phyloP scores from a whole-genome alignment of 2,888 invertebrate species.

The Leistus spinibarbis region DNA sequence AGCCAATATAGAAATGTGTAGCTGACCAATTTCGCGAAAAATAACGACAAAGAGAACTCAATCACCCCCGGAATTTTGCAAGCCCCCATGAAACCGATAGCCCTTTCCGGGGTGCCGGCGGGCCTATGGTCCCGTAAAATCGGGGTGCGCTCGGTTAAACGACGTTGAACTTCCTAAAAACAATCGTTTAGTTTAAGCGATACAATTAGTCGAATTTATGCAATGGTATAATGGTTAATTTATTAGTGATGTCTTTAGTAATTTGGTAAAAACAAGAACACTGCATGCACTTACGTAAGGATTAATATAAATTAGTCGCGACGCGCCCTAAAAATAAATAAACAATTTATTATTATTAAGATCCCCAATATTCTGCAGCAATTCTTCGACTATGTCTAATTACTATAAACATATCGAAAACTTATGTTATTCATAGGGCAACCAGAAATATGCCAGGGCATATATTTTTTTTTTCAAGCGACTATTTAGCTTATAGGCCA shows the following conservation, averaged over 20 bases:
- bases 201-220: no score
- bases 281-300: slow-evolving; percentile 28
- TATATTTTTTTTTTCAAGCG: no score
- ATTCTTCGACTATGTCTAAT: no score
- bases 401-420: no score
- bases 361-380: no score
- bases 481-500: no score
- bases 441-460: no score
- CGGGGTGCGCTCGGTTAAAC: slow-evolving; percentile 50
- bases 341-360: not conserved
- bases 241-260: no score
- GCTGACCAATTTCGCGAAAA: slow-evolving; percentile 95
- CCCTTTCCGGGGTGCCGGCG: slow-evolving; percentile 54
- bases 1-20: slow-evolving; percentile 98
- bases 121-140: slow-evolving; percentile 45
- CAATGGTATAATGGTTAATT: no score
- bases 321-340: slow-evolving; percentile 21
- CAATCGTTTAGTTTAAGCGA: not conserved
- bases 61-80: slow-evolving; percentile 88
- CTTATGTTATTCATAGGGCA: no score
- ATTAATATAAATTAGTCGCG: not conserved
- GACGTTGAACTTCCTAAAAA: slow-evolving; percentile 53
- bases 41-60: slow-evolving; percentile 90
- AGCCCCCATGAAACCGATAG: slow-evolving; percentile 80
- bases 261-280: not conserved